Evolutionary conservation across 1,140 invertebrate genomes (phyloP).

Genomic region (Neodiprion lecontei): DNA sequence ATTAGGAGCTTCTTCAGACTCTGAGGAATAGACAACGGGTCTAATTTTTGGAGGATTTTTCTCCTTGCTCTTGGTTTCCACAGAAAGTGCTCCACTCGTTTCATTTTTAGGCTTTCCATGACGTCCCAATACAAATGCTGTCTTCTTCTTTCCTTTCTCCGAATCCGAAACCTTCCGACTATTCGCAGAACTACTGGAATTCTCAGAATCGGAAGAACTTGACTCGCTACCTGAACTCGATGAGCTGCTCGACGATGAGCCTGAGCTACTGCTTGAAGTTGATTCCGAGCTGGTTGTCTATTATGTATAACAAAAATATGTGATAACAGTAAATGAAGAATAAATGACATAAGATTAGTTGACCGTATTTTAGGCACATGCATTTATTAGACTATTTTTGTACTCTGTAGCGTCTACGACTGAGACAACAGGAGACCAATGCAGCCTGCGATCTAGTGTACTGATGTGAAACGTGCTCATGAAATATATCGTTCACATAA

Average conservation of each 20-base stretch:
- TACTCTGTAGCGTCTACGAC: no score
- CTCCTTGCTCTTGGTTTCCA: conserved; percentile 51
- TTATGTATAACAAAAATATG: background rate
- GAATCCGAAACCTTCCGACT: conserved; percentile 56
- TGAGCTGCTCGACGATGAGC: conserved; percentile 65
- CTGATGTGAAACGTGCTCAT: background rate
- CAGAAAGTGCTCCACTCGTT: conserved; percentile 35
- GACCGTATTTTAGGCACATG: background rate
- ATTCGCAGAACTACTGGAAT: conserved; percentile 67
- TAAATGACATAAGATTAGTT: background rate
- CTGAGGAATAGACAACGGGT: conserved; percentile 57
- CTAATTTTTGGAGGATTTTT: conserved; percentile 45
- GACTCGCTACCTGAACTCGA: conserved; percentile 73
- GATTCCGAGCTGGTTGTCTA: conserved; percentile 69
- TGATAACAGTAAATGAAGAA: background rate
- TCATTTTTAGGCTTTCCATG: conserved; percentile 58
- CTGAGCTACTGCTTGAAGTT: conserved; percentile 70
- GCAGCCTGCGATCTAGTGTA: background rate
- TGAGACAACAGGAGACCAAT: background rate
- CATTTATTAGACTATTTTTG: background rate
- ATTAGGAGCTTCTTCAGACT: conserved; percentile 61
- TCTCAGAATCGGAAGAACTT: conserved; percentile 73
- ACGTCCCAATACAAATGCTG: conserved; percentile 49
- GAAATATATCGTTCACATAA: background rate
- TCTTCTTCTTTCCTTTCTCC: conserved; percentile 62